Percentiles rank a stretch among this genome's conserved stretches.
Evolutionary conservation across 2,113 vertebrate species (phyloP).

Genomic region (Polyodon spathula): DNA sequence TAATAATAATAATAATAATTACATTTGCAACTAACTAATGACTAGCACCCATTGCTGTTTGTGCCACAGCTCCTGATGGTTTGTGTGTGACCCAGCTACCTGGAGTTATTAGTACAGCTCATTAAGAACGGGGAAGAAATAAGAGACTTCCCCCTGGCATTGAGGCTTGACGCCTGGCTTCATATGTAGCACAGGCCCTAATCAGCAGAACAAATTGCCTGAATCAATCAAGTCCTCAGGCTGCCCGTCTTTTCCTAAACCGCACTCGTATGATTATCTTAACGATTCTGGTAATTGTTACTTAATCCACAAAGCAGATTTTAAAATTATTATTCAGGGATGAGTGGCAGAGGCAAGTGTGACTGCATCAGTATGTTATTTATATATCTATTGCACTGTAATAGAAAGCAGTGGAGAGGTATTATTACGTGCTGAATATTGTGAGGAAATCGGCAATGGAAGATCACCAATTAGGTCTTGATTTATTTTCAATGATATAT

Average conservation of each 20-base stretch:
- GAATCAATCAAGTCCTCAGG: constrained; percentile 55
- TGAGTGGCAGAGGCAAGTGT: constrained; percentile 55
- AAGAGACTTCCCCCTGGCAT: no score
- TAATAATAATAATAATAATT: no score
- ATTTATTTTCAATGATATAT: no score
- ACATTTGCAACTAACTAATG: no score
- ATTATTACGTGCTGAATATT: no score
- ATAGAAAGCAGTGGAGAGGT: no score
- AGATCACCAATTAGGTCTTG: no score
- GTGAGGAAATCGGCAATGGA: no score
- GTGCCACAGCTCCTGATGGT: no score
- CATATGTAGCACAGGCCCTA: constrained; percentile 47
- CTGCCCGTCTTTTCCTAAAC: constrained; percentile 34
- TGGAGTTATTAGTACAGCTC: not conserved
- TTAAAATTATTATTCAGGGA: constrained; percentile 6
- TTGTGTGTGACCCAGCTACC: not conserved
- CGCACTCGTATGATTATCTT: constrained; percentile 61
- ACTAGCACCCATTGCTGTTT: no score
- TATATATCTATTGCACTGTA: no score
- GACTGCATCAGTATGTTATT: no score
- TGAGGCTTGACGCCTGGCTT: constrained; percentile 33
- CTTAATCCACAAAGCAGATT: constrained; percentile 43
- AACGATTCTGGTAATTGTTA: constrained; percentile 62
- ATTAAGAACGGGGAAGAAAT: not conserved
- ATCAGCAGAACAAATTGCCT: constrained; percentile 64